Conservation (phyloP, 2,797 vertebrate genomes). For the Megaceryle alcyon region DNA sequence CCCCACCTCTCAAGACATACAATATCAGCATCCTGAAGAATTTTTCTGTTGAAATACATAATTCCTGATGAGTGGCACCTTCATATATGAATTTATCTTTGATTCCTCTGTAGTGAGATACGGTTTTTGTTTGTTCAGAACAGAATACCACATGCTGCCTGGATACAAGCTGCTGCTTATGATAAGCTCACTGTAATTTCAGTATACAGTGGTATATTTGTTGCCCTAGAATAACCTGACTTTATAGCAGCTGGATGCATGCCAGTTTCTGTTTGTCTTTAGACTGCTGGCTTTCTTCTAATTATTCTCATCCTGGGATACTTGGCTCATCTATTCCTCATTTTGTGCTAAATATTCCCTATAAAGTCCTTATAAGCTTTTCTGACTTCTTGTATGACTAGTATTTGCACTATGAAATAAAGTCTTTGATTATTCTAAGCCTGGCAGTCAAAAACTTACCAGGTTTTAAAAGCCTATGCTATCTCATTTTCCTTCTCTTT, state of each 20-base stretch:
- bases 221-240: slow-evolving; percentile 63
- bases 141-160: slow-evolving; percentile 30
- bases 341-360: slow-evolving; percentile 52
- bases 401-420: slow-evolving; percentile 28
- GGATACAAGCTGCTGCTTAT: slow-evolving; percentile 71
- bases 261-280: slow-evolving; percentile 71
- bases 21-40: not conserved
- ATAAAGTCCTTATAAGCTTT: slow-evolving; percentile 55
- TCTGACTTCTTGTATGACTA: not conserved
- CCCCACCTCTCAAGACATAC: not conserved
- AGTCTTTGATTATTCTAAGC: slow-evolving; percentile 42
- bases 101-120: slow-evolving; percentile 35
- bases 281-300: slow-evolving; percentile 65
- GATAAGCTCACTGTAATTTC: slow-evolving; percentile 75
- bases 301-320: slow-evolving; percentile 76
- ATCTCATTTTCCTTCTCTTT: slow-evolving; percentile 18
- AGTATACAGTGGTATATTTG: slow-evolving; percentile 56
- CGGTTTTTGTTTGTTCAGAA: slow-evolving; percentile 27
- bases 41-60: not conserved
- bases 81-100: slow-evolving; percentile 12
- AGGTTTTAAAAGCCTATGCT: slow-evolving; percentile 36
- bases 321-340: slow-evolving; percentile 49
- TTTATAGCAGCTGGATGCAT: slow-evolving; percentile 62
- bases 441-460: slow-evolving; percentile 7
- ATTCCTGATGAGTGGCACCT: not conserved